These are phyloP conservation scores for Scaptomyza graminum DNA, from an alignment of 1,140 invertebrate genomes.

Conservation along the genomic window DNA sequence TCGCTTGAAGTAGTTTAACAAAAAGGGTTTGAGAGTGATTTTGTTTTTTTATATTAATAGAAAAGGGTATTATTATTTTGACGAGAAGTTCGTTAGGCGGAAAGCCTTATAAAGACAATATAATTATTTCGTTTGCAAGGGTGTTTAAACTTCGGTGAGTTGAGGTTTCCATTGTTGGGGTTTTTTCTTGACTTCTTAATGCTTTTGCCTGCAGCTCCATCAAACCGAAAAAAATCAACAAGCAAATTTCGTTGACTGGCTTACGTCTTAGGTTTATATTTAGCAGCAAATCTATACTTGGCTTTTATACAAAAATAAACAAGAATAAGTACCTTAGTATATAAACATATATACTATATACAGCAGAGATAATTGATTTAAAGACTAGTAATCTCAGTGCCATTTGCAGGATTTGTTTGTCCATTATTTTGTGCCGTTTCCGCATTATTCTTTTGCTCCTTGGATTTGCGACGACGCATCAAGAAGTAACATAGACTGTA, in stretches of 20 bases:
- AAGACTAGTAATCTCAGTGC: slow-evolving; percentile 79
- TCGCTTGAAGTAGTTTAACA: slow-evolving; percentile 17
- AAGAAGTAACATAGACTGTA: slow-evolving; percentile 68
- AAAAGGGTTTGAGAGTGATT: slow-evolving; percentile 20
- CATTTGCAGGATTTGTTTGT: slow-evolving; percentile 44
- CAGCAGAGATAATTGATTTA: slow-evolving; percentile 33
- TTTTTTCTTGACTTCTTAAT: not conserved
- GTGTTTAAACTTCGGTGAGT: not conserved
- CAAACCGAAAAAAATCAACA: not conserved
- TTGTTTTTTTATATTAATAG: too few relatives aligned
- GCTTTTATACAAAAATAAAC: slow-evolving; percentile 26
- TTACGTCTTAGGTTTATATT: slow-evolving; percentile 24
- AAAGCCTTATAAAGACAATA: not conserved
- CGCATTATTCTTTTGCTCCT: slow-evolving; percentile 37
- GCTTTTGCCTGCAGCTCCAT: not conserved
- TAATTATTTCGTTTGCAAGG: not conserved
- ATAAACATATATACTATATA: slow-evolving; percentile 45
- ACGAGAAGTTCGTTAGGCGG: not conserved
- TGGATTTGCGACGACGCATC: slow-evolving; percentile 56
- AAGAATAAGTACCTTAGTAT: slow-evolving; percentile 1
- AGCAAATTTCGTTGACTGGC: not conserved
- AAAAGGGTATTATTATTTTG: not conserved
- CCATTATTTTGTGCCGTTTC: slow-evolving; percentile 62
- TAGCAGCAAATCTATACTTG: slow-evolving; percentile 13
- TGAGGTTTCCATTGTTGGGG: too few relatives aligned